Base-by-base conservation (phyloP, 2,797 vertebrate species). In the Urophycis tenuis region DNA sequence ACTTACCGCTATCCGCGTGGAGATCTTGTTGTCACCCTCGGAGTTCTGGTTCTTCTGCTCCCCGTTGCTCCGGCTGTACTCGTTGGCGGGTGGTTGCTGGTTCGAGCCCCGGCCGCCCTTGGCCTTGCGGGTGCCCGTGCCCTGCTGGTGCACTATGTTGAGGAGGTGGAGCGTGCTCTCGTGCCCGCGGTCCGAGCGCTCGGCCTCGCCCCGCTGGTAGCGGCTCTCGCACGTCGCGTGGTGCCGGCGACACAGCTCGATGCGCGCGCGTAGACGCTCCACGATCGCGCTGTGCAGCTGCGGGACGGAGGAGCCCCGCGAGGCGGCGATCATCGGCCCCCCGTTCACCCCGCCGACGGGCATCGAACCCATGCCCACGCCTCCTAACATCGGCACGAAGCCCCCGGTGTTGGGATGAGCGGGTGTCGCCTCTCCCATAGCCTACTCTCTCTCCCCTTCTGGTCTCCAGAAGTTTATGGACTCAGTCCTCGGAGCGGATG, bases 221-320 rank as follows among this genome's bases (percentile, higher is more conserved):
- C 97, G 95, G 83, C 92, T 95, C 90, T 96, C 95, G 75, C 97
- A 98, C 91, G 93, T 96, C 84, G 95, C 93, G 92, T 99, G 97
- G 90, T 99, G 97, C 83, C 95, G 92, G 83, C 97, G 92, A 91
- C 95, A 99, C 75, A 96, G 90, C 85, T 96, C 96, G 25, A 99
- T 97, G 77, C 97, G 95, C 81, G 96, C 96, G 80, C 97, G 94
- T 74, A 98, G 84, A 73, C 97, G 95, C 90, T 99, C 96, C 89
- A 99, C 97, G 45, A 99, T 98, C 79, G 96, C 96, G 82, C 94
- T 97, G 91, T 98, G 96, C 81, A 97, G 92, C 85, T 95, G 94
- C 8, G 96, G 96, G 72, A 95, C 92, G 49, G 93, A 93, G 2
- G 94, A 89, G 74, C 93, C 93, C 34, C 94, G 90, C 79, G 93